Evolutionary conservation across 2,113 vertebrate genomes (phyloP).

Genomic region (Callaeas wilsoni): DNA sequence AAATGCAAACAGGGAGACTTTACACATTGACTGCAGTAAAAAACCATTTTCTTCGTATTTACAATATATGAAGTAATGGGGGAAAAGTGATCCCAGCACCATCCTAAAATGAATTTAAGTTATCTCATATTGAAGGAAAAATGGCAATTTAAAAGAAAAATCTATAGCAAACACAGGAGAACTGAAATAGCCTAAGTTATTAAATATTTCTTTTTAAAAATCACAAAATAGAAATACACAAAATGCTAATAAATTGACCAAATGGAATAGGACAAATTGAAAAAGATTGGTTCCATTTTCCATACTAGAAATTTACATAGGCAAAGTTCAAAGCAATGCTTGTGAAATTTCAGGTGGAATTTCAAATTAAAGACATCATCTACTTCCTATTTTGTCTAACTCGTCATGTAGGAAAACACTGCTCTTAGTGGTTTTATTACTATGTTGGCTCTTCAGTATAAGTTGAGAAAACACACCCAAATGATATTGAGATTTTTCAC

Average conservation of each 20-base stretch:
- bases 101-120: constrained; percentile 15
- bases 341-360: not conserved
- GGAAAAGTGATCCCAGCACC: not conserved
- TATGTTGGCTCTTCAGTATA: not conserved
- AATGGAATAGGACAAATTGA: not conserved
- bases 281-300: not conserved
- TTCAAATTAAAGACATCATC: not conserved
- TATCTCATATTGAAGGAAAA: not conserved
- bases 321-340: not conserved
- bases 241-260: not conserved
- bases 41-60: constrained; percentile 7
- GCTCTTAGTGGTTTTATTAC: not conserved
- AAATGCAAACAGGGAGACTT: constrained; percentile 18
- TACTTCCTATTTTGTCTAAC: not conserved
- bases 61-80: not conserved
- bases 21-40: not conserved
- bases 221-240: not conserved
- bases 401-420: not conserved
- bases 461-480: not conserved
- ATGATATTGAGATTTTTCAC: not conserved
- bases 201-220: not conserved
- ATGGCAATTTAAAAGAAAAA: constrained; percentile 29
- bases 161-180: not conserved
- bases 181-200: not conserved
- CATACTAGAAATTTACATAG: not conserved